Base-by-base conservation (phyloP, 2,888 invertebrate species). In the Crepidodera aurea region DNA sequence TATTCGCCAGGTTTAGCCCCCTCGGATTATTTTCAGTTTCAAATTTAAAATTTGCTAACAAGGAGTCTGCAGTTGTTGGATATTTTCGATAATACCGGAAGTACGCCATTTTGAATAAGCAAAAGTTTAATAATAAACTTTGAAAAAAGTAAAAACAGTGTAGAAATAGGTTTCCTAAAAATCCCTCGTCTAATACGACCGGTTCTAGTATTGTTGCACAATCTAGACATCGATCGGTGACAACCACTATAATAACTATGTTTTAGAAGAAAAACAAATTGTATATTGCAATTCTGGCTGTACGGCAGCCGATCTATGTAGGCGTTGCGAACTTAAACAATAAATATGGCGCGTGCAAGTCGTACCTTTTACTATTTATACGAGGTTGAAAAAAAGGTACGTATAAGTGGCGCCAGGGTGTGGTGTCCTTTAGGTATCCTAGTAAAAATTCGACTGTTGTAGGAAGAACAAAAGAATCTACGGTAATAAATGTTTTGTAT, bases 281-380 rank as follows among this genome's bases (percentile, higher is more conserved):
- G 51, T 51, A 18, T 51, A 15, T 18, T 51, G 32, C 10, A 32
- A 2, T 32, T 10, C 10, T 7, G n/a, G 32, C 32, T 32, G 10
- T 16, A 57, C 64, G 53, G 56, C 53, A 55, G 64, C 56, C n/a
- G 51, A 51, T 64, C 19, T 48, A 56, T 16, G 64, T 64, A 27
- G 64, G 64, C 57, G 64, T 50, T 42, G 37, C 54, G 51, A 40
- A 39, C 32, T 55, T 56, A 15, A 53, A 60, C 56, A 44, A 53
- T 60, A 51, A 55, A 59, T 60, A 59, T 44, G 51, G 54, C 29
- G 29, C 29, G 29, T 29, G 29, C 29, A 29, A 29, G 32, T 32
- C 10, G n/a, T 32, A 32, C 32, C 32, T 32, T 32, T 32, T 32
- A 32, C 32, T 32, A 32, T 32, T 32, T 32, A 32, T 32, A 32